Evolutionary conservation across 2,113 vertebrate species (phyloP), one percentile per base, ranked within the genome.

Genomic region (Perognathus longimembris): DNA sequence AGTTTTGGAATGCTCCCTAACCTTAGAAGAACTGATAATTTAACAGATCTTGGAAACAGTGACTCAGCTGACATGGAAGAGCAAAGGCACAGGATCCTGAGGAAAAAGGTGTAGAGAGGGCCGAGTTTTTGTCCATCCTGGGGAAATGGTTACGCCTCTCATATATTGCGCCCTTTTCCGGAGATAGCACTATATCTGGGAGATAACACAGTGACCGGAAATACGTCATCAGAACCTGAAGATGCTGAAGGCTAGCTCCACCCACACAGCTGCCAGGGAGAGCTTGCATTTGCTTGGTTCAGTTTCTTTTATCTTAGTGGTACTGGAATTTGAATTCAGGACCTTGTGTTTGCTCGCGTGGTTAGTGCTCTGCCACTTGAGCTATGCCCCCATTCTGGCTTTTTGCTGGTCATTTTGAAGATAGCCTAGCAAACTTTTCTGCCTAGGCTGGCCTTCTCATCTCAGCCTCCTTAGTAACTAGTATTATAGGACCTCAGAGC

Each of bases 131-230:
- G 90, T 57, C 76, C 57, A 81, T 67, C 42, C 79, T 30, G 34
- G 61, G 24, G 59, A 86, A 83, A 82, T 40, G 26, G 57, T 42
- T 18, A 45, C 61, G 74, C 59, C 34, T 32, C 84, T 78, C 61
- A 85, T 54, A 59, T 91, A 90, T 30, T 74, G 79, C 38, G 76
- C 4, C 30, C 93, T 88, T 95, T 94, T 67, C 71, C 45, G 24
- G 73, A 63, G 69, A 61, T 3, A 66, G 45, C 20, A 2, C 50
- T 83, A n/a, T 88, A 57, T 42, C 59, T 32, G 63, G 22, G 73
- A 77, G 42, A 26, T 45, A 20, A 15, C 38, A 28, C 38, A 64
- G 76, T 80, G 67, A n/a, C 64, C 15, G 59, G 24, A 38, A 75
- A 78, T n/a, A 64, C 74, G 38, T 90, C 15, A 50, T 30, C 57